These are phyloP conservation scores for Phrynocephalus versicolor DNA, from an alignment of 2,113 vertebrate genomes.

Conservation along the genomic window DNA sequence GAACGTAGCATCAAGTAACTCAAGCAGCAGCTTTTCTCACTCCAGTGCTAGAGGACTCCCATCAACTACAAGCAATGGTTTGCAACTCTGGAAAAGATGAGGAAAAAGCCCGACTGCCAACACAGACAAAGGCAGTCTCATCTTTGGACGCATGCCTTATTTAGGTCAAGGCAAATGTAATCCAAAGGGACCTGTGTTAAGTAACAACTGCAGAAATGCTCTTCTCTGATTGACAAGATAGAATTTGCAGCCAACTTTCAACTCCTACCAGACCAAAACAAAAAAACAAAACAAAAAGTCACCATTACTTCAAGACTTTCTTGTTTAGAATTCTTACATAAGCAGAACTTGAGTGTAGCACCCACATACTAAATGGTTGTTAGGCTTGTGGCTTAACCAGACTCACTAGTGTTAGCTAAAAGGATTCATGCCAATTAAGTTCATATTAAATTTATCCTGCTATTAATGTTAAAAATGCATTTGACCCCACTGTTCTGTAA, in stretches of 20 bases:
- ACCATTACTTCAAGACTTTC: neutral
- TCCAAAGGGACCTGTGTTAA: slow-evolving; percentile 28
- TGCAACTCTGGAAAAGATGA: slow-evolving; percentile 44
- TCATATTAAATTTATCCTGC: slow-evolving; percentile 3
- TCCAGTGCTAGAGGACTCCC: slow-evolving; percentile 22
- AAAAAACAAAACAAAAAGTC: neutral
- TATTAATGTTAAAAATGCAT: neutral
- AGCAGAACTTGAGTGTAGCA: slow-evolving; percentile 1
- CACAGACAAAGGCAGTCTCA: slow-evolving; percentile 19
- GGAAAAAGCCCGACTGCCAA: slow-evolving; percentile 21
- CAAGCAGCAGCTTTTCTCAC: slow-evolving; percentile 42
- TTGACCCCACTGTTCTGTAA: slow-evolving; percentile 6
- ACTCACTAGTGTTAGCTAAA: slow-evolving; percentile 8
- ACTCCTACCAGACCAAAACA: neutral
- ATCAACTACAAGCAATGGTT: slow-evolving; percentile 25
- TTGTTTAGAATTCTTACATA: neutral
- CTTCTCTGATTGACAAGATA: neutral
- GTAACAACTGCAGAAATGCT: neutral
- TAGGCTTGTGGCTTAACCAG: neutral
- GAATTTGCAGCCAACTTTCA: slow-evolving; percentile 17
- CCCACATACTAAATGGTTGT: slow-evolving; percentile 5
- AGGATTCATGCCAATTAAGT: slow-evolving; percentile 26
- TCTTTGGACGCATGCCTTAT: slow-evolving; percentile 8
- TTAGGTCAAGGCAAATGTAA: slow-evolving; percentile 18
- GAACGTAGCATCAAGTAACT: neutral